Evolutionary conservation across 2,113 vertebrate genomes (phyloP), one percentile per base, ranked within the genome.

Genomic region (Casuarius casuarius): DNA sequence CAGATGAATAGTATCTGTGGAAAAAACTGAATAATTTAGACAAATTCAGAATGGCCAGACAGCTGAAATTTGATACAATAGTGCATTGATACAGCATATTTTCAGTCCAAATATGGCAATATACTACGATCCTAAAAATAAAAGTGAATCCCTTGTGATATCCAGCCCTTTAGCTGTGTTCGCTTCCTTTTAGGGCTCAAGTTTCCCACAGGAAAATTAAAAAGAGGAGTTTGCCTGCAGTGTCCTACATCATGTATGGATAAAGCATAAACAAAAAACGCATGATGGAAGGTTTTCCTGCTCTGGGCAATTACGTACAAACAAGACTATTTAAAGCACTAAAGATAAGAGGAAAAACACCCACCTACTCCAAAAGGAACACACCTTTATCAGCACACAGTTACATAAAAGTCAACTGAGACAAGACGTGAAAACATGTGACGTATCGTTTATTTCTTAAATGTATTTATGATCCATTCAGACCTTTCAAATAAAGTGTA

Each of bases 131-230:
- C 97, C 98, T 98, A 98, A 98, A 98, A 98, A 98, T 98, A 98
- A 97, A 95, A 95, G 95, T 92, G 95, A 97, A 97, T 98, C 98
- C 98, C 98, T 97, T 94, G 96, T 98, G 98, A 98, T 96, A 96
- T 93, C 76, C 96, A 97, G 98, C 93, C 98, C 97, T 97, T 97
- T 97, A 20, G 88, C 97, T 97, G 91, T 46, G 96, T 66, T 97
- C 58, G 84, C 96, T 97, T 98, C 98, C 97, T 98, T 98, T 98
- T 98, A 98, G 97, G 97, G 98, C 83, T 95, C 90, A 94, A 98
- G 98, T 98, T 99, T 99, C 99, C 99, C 98, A 99, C 98, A 99
- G 98, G 98, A 99, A 99, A 98, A 98, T 97, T 83, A 93, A 11
- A 97, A 98, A 90, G 46, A 85, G 95, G 82, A 97, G 95, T 97